These are phyloP conservation scores for Camponotus pennsylvanicus DNA, from an alignment of 1,140 invertebrate genomes.

Conservation along the genomic window DNA sequence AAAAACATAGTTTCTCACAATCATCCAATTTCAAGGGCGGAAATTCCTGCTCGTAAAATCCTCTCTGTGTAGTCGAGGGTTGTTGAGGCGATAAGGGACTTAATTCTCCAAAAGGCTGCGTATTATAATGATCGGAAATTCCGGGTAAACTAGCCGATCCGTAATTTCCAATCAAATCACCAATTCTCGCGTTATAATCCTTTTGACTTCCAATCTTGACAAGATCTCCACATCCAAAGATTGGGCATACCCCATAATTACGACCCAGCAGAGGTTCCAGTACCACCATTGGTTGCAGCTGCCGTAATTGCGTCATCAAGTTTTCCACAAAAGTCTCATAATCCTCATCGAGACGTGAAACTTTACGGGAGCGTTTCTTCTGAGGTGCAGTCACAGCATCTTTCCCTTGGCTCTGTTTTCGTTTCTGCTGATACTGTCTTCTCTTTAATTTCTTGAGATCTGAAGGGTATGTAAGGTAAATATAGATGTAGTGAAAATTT, in stretches of 20 bases:
- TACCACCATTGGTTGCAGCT: conserved; percentile 94
- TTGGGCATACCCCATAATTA: conserved; percentile 93
- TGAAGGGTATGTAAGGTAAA: conserved; percentile 35
- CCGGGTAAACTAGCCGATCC: conserved; percentile 91
- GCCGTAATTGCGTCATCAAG: conserved; percentile 93
- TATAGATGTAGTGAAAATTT: neutral
- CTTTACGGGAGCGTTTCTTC: conserved; percentile 94
- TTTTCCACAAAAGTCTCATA: conserved; percentile 96
- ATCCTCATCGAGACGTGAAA: conserved; percentile 95
- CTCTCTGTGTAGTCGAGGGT: conserved; percentile 92
- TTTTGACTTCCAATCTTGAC: conserved; percentile 89
- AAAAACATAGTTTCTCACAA: conserved; percentile 75
- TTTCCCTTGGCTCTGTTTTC: conserved; percentile 89
- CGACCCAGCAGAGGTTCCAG: conserved; percentile 94
- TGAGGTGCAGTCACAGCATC: conserved; percentile 87
- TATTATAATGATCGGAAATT: conserved; percentile 93
- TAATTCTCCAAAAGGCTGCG: conserved; percentile 93
- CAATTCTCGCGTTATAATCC: conserved; percentile 90
- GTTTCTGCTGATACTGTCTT: conserved; percentile 94
- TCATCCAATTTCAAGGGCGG: conserved; percentile 92
- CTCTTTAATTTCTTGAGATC: conserved; percentile 93
- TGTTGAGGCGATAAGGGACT: conserved; percentile 91
- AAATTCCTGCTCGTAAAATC: conserved; percentile 98
- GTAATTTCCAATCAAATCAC: conserved; percentile 92
- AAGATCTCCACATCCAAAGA: conserved; percentile 93